Percentiles rank a stretch among this genome's conserved stretches.
Conservation (phyloP, 2,888 invertebrate genomes). For the Linnaemya vulpina region DNA sequence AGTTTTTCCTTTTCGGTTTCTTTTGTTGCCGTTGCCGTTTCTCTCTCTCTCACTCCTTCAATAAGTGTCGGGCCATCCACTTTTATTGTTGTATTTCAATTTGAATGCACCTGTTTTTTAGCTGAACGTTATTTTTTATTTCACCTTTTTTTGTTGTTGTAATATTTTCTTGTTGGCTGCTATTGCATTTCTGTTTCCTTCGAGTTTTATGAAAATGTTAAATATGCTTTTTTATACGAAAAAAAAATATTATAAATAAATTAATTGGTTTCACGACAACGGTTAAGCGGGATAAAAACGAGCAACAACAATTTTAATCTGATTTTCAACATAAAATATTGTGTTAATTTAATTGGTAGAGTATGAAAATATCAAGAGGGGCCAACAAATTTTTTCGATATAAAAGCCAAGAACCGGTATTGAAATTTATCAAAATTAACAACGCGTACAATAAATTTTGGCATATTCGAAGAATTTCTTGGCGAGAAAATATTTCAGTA, state of each 20-base stretch:
- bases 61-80: slow-evolving; percentile 55
- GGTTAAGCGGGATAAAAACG: slow-evolving; percentile 31
- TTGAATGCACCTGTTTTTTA: slow-evolving; percentile 64
- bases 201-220: slow-evolving; percentile 52
- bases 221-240: slow-evolving; percentile 56
- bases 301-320: slow-evolving; percentile 37
- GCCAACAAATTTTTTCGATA: background rate
- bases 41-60: slow-evolving; percentile 23
- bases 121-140: slow-evolving; percentile 2
- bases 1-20: slow-evolving; percentile 27
- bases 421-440: background rate
- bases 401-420: background rate
- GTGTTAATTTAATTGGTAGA: slow-evolving; percentile 49
- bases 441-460: too few relatives aligned
- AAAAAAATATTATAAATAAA: too few relatives aligned
- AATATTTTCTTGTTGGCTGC: background rate
- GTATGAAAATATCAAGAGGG: slow-evolving; percentile 10
- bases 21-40: background rate
- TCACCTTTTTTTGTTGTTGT: background rate
- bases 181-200: background rate
- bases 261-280: slow-evolving; percentile 64
- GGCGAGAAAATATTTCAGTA: too few relatives aligned
- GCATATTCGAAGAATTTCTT: too few relatives aligned
- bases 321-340: slow-evolving; percentile 51
- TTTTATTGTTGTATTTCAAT: slow-evolving; percentile 58